Evolutionary conservation across 2,888 invertebrate genomes (phyloP).

Genomic region (Lochmaea capreae): DNA sequence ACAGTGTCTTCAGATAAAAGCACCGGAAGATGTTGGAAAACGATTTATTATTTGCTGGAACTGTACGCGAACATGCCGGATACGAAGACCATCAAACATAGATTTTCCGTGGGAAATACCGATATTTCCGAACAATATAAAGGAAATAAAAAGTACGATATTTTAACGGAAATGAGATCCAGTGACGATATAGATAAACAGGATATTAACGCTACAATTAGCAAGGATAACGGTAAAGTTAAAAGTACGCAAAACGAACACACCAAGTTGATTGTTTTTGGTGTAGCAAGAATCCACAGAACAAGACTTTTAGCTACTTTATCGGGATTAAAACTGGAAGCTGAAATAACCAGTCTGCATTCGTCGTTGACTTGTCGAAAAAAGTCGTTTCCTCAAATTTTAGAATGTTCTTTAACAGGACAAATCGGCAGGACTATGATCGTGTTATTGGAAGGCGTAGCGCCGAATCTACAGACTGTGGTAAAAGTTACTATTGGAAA

Average conservation of each 20-base stretch:
- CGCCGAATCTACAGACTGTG: conserved; percentile 93
- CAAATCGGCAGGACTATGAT: conserved; percentile 94
- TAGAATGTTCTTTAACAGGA: conserved; percentile 86
- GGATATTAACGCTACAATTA: conserved; percentile 63
- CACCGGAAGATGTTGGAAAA: conserved; percentile 87
- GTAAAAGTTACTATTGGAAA: conserved; percentile 93
- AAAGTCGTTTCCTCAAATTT: conserved; percentile 74
- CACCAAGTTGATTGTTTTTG: conserved; percentile 85
- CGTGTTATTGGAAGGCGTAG: conserved; percentile 88
- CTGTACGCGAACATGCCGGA: conserved; percentile 95
- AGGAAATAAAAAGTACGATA: conserved; percentile 70
- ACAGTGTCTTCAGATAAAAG: conserved; percentile 68
- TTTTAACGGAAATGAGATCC: conserved; percentile 69
- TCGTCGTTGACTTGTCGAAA: conserved; percentile 93
- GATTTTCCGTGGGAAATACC: conserved; percentile 74
- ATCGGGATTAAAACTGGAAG: conserved; percentile 93
- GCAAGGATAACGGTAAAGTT: conserved; percentile 53
- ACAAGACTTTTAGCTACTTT: conserved; percentile 89
- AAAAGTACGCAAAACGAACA: conserved; percentile 68
- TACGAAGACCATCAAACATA: conserved; percentile 89
- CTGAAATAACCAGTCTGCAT: conserved; percentile 91
- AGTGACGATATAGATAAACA: conserved; percentile 71
- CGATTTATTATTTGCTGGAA: conserved; percentile 91
- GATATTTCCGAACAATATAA: conserved; percentile 80
- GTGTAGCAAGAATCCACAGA: conserved; percentile 87